These are phyloP conservation scores for Lochmaea crataegi DNA, from an alignment of 2,888 invertebrate genomes.

Conservation along the genomic window DNA sequence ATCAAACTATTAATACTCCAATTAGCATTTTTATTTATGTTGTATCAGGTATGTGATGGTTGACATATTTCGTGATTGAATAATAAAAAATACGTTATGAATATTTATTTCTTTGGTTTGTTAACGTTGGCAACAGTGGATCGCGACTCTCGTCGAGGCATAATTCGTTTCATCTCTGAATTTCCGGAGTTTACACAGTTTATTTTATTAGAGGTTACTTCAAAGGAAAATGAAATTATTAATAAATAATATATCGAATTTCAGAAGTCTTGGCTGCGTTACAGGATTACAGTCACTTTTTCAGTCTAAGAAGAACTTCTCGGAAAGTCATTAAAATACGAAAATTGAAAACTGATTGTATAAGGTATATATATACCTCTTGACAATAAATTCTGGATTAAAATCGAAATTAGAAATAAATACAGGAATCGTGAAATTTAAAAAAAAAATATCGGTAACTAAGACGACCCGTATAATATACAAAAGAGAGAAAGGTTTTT, in stretches of 20 bases:
- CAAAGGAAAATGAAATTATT: slow-evolving; percentile 1
- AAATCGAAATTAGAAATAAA: too few species aligned
- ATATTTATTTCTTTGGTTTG: not conserved
- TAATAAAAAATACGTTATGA: not conserved
- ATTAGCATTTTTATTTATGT: too few species aligned
- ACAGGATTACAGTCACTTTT: too few species aligned
- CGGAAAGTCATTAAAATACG: too few species aligned
- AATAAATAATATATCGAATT: not conserved
- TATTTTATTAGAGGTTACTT: not conserved
- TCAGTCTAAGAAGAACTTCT: too few species aligned
- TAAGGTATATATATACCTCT: too few species aligned
- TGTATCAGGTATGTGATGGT: too few species aligned
- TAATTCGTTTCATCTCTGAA: slow-evolving; percentile 4
- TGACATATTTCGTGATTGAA: not conserved
- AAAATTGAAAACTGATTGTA: too few species aligned
- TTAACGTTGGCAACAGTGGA: not conserved
- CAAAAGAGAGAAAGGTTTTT: slow-evolving; percentile 9
- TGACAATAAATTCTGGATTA: too few species aligned
- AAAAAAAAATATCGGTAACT: too few species aligned
- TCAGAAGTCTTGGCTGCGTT: not conserved
- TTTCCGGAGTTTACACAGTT: slow-evolving; percentile 4
- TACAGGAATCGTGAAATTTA: too few species aligned
- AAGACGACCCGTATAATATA: not conserved
- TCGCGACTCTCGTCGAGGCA: not conserved
- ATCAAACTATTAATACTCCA: too few species aligned